These are phyloP conservation scores for Loripinus fragilis DNA, from an alignment of 2,888 invertebrate genomes.

Conservation along the genomic window DNA sequence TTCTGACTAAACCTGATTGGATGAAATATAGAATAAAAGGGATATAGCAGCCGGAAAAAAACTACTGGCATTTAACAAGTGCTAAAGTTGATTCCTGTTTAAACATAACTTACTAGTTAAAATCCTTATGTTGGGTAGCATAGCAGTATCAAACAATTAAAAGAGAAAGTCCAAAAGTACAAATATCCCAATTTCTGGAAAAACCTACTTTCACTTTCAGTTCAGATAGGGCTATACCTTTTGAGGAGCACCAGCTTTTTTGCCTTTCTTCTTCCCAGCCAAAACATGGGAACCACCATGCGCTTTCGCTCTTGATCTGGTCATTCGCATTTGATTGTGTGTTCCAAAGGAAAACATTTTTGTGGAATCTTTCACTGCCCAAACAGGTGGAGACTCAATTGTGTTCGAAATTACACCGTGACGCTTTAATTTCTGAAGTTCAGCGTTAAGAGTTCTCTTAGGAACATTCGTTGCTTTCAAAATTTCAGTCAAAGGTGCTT, in stretches of 20 bases:
- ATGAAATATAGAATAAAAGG: too few species aligned
- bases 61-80: too few species aligned
- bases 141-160: too few species aligned
- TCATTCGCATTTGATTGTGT: background rate
- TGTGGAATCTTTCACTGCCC: slow-evolving; percentile 31
- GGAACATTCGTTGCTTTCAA: slow-evolving; percentile 34
- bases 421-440: slow-evolving; percentile 45
- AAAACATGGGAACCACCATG: background rate
- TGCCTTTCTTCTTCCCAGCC: background rate
- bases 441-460: slow-evolving; percentile 44
- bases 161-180: too few species aligned
- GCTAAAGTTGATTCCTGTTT: too few species aligned
- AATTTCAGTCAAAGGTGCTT: slow-evolving; percentile 34
- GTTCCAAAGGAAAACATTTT: background rate
- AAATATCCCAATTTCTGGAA: too few species aligned
- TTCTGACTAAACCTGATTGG: too few species aligned
- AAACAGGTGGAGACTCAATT: slow-evolving; percentile 48
- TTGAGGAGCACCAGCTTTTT: background rate
- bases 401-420: slow-evolving; percentile 41
- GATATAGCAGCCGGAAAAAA: too few species aligned
- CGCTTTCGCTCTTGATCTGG: background rate
- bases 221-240: background rate
- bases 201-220: too few species aligned
- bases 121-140: too few species aligned
- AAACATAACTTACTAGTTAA: too few species aligned